Base-by-base conservation (phyloP, 2,113 vertebrate species). In the Crotalus viridis region DNA sequence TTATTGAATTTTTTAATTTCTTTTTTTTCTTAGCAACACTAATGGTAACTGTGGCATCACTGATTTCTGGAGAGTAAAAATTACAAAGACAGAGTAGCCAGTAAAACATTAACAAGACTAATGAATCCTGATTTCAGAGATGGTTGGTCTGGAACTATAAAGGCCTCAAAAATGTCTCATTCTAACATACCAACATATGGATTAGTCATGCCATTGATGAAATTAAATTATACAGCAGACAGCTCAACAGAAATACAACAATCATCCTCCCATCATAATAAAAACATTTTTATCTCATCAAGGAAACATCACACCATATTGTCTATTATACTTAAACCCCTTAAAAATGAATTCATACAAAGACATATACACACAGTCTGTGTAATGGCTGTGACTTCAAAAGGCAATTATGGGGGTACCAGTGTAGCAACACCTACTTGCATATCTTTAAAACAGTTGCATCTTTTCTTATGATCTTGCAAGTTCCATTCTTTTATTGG, bases 1-100 rank as follows among this genome's bases (percentile, higher is more conserved):
- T 91, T 87, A 64, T 85, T 91, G 52, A 85, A 86, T 85, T 91
- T 91, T 91, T 56, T 56, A 22, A 90, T 59, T 48, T 46, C 22
- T 46, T 46, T 46, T 46, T 13, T 24, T n/a, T 81, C 3, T 52
- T 26, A 74, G n/a, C 69, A 33, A 74, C 33, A 33, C 13, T 33
- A 74, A 85, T 57, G 33, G 39, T 28, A 54, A 43, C 7, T 33
- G 39, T 39, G 28, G 43, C 52, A 91, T 85, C 81, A 55, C 15
- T 57, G 81, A 57, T 91, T 91, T 43, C 54, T 91, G 90, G 24
- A 21, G 24, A 86, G 28, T 59, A 48, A 91, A 86, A 85, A 85
- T 43, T 85, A 85, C 33, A 48, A 46, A 57, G 81, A 48, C 33
- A 86, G 69, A 74, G 69, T 74, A 74, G 64, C 64, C n/a, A 74